phyloP scores from a whole-genome alignment of 2,888 invertebrate genomes.

The Gordius sp. region DNA sequence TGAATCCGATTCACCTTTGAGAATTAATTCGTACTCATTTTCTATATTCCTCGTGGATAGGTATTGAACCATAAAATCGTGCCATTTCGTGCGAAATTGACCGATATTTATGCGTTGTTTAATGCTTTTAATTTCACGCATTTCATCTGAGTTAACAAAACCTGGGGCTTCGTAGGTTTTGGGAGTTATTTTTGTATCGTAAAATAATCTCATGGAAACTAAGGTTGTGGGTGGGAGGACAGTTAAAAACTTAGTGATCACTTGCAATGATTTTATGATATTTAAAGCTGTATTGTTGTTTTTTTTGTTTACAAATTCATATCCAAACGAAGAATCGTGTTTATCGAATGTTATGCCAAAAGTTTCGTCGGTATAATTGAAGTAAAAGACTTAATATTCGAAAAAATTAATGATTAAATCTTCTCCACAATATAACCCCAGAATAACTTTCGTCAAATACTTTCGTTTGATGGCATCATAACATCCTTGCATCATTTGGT shows the following conservation, averaged over 20 bases:
- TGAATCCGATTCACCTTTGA: not conserved
- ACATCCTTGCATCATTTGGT: slow-evolving; percentile 12
- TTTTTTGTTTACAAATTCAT: not conserved
- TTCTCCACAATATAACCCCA: not conserved
- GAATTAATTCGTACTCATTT: not conserved
- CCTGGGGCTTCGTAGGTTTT: not conserved
- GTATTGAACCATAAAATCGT: too few species aligned
- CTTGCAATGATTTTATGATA: not conserved
- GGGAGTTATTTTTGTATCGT: not conserved
- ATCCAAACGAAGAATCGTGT: too few species aligned
- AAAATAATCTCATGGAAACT: slow-evolving; percentile 1
- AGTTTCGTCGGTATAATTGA: not conserved
- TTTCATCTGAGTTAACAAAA: not conserved
- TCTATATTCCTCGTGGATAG: not conserved
- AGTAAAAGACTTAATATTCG: not conserved
- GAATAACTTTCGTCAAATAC: not conserved
- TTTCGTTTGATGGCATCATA: slow-evolving; percentile 12
- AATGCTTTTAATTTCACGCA: too few species aligned
- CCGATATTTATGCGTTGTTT: too few species aligned
- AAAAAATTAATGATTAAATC: slow-evolving; percentile 7
- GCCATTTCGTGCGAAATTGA: not conserved
- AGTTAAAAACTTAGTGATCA: not conserved
- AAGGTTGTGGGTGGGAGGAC: not conserved
- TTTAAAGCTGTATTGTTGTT: not conserved
- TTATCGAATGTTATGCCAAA: not conserved